Evolutionary conservation across 2,797 vertebrate species (phyloP), one percentile per base, ranked within the genome.

Genomic region (Tadarida brasiliensis): DNA sequence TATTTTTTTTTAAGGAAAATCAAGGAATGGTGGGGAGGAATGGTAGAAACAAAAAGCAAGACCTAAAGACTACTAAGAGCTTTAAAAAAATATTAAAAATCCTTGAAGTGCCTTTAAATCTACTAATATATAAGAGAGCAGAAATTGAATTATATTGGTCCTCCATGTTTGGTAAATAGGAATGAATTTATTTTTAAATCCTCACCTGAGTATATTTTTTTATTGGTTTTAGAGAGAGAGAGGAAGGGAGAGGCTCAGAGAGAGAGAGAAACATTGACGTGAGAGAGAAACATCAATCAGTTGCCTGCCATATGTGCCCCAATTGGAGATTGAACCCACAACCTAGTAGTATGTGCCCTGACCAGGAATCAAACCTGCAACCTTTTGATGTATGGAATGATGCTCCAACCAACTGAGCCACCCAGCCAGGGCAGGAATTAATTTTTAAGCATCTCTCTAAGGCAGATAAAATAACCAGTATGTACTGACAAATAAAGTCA

Each of bases 51-150:
- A 68, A 93, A 56, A 3, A 51, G 1, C 4, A 26, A 91, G 33
- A 67, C 17, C 68, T 88, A 51, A 93, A 86, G 6, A 28, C 5
- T 61, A 5, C 20, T 80, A 74, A 87, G 30, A n/a, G 54, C 3
- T 86, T 91, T n/a, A 57, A 88, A 81, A 61, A 57, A 76, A 26
- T 26, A 65, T 84, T 57, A 22, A 80, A 89, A 88, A 74, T 49
- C 49, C 6, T 26, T 88, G 26, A 95, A n/a, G 26, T 57, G 82
- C 11, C 2, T 7, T 86, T 94, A 94, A 86, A 49, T 65, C 44
- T 68, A 89, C 9, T 87, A 90, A 74, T n/a, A 26, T 19, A 76
- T 22, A 17, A 76, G 5, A 94, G 11, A 57, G 9, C 14, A 91
- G 70, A 94, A 68, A 87, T 12, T 90, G 26, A 76, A 70, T 90